phyloP scores from a whole-genome alignment of 2,113 vertebrate species.

The Antechinus stuartii region DNA sequence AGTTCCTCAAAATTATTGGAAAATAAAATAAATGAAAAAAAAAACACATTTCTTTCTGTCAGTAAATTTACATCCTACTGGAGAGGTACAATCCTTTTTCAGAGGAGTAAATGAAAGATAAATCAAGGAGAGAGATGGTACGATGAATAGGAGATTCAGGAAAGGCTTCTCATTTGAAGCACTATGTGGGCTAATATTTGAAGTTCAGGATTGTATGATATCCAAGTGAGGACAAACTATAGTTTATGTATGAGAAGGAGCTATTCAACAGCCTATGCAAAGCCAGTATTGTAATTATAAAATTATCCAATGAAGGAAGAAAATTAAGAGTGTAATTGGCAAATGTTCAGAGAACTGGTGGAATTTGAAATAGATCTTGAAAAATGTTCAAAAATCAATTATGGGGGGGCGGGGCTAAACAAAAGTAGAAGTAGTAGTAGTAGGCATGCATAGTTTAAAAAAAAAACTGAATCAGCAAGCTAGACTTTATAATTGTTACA shows the following conservation, averaged over 20 bases:
- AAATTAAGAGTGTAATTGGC: neutral
- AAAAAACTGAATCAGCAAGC: neutral
- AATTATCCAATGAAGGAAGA: neutral
- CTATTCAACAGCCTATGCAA: neutral
- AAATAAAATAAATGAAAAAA: neutral
- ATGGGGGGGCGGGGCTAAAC: neutral
- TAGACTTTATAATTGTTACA: neutral
- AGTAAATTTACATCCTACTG: neutral
- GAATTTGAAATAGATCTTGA: neutral
- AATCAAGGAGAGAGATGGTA: neutral
- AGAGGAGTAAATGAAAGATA: neutral
- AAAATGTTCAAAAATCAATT: neutral
- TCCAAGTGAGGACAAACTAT: neutral
- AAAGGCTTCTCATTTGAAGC: neutral
- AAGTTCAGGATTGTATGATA: neutral
- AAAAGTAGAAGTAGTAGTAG: neutral
- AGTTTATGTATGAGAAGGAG: neutral
- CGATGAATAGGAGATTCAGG: neutral
- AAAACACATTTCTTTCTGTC: neutral
- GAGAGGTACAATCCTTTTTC: no score
- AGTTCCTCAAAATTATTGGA: neutral
- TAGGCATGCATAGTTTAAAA: no score
- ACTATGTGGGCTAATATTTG: neutral
- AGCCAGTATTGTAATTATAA: neutral
- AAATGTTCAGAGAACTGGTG: neutral